Base-by-base conservation (phyloP, 2,888 invertebrate species). In the Heteromyza rotundicornis region DNA sequence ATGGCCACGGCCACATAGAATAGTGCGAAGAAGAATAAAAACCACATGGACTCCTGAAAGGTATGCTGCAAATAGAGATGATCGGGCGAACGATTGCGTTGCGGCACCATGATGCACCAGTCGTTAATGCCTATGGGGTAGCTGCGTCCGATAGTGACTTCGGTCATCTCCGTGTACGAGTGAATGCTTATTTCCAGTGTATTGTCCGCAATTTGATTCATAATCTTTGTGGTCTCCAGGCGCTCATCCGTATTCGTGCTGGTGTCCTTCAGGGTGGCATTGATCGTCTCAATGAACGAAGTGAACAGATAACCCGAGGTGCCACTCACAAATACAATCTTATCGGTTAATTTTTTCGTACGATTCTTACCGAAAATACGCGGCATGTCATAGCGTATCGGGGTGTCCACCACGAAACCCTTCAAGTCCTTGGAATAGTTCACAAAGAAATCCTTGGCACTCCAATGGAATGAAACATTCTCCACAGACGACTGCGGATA, bases 41-140 rank as follows among this genome's bases (percentile, higher is more conserved):
- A 7, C 80, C 80, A 81, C 0, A 72, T 68, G 10, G 55, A 60
- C 0, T 56, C 1, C 22, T 73, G 62, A 12, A 80, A 66, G 0
- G 74, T 72, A 8, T 70, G 68, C 1, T 61, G 58, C 5, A 78
- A 60, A 49, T 73, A 80, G 8, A 68, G 50, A 10, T 76, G 69
- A 19, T 71, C 71, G 1, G 73, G 61, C 0, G 78, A 72, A 2
- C 72, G 68, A 58, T 75, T 77, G 1, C 64, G 66, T 52, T 64
- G 72, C 1, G 80, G 80, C 16, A 80, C 74, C 74, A 81, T 78
- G 2, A 81, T 24, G 53, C 79, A 80, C 68, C 73, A 73, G 24
- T 80, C 80, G 57, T 74, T 78, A 7, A 78, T 74, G 32, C 73
- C 73, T 2, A 80, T 71, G 1, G 80, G 81, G 59, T 81, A 77